Conservation (phyloP, 2,888 invertebrate species). For the Sphaerophoria rueppellii region DNA sequence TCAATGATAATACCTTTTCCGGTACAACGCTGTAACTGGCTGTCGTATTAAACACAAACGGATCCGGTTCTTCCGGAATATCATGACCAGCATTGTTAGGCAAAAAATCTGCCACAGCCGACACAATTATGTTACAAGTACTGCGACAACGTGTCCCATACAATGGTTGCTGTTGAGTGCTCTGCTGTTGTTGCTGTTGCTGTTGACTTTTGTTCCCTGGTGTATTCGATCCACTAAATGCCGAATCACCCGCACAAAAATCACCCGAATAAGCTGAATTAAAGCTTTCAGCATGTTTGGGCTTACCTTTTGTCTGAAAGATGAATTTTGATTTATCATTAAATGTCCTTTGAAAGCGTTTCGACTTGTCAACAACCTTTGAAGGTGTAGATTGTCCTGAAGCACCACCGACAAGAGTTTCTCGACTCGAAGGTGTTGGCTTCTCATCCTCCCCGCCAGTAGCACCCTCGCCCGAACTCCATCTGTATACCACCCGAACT, state of each 20-base stretch:
- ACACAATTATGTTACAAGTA: conserved; percentile 87
- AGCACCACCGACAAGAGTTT: conserved; percentile 83
- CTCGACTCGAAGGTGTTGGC: conserved; percentile 72
- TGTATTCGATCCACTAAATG: conserved; percentile 83
- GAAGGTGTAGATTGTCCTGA: conserved; percentile 78
- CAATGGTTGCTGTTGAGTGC: conserved; percentile 62
- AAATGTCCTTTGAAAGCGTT: no score
- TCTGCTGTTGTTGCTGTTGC: conserved; percentile 39
- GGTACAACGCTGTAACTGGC: conserved; percentile 78
- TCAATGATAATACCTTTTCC: conserved; percentile 76
- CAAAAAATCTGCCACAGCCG: conserved; percentile 82
- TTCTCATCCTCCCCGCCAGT: conserved; percentile 40
- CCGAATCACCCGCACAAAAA: conserved; percentile 80
- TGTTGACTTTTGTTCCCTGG: conserved; percentile 75
- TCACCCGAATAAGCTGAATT: conserved; percentile 83
- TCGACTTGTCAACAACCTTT: conserved; percentile 61
- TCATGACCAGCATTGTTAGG: conserved; percentile 71
- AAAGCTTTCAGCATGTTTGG: conserved; percentile 77
- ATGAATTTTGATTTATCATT: conserved; percentile 4
- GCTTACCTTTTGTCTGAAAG: conserved; percentile 63
- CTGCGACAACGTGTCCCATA: conserved; percentile 84
- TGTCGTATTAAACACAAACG: conserved; percentile 80
- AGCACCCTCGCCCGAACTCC: conserved; percentile 77
- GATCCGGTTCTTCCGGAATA: conserved; percentile 76
- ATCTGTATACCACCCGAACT: conserved; percentile 81